A percentile compares a stretch with the other conserved stretches of the same genome.
These are phyloP conservation scores for Pseudois nayaur DNA, from an alignment of 2,113 vertebrate genomes.

Conservation along the genomic window DNA sequence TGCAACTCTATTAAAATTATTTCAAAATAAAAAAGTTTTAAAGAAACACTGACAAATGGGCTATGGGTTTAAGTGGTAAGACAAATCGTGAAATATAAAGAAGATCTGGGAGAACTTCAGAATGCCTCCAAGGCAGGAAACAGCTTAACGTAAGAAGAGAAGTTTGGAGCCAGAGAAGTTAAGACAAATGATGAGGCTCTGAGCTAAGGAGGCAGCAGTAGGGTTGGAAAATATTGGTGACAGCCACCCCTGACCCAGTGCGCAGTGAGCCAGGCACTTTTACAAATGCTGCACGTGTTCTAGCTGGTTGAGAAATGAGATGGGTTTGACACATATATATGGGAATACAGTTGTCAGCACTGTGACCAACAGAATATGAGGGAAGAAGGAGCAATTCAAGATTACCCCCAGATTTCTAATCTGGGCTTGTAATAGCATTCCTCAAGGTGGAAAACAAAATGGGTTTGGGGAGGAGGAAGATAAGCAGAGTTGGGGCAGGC, in stretches of 20 bases:
- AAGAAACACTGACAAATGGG: background rate
- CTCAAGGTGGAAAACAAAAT: background rate
- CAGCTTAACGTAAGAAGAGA: background rate
- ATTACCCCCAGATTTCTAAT: background rate
- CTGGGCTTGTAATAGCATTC: background rate
- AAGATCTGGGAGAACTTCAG: background rate
- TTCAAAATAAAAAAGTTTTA: background rate
- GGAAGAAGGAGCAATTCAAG: background rate
- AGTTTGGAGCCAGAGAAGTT: background rate
- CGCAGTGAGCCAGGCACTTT: background rate
- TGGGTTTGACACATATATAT: background rate
- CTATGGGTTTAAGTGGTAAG: background rate
- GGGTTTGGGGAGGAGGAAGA: background rate
- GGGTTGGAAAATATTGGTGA: background rate
- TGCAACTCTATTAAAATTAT: background rate
- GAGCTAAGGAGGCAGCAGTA: background rate
- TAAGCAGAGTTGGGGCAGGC: background rate
- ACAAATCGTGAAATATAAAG: background rate
- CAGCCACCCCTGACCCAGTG: background rate
- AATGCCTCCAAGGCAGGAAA: background rate
- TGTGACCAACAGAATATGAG: background rate
- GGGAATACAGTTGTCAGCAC: background rate
- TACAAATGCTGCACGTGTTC: background rate
- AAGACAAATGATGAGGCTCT: background rate
- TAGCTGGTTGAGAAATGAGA: background rate